Evolutionary conservation across 2,888 invertebrate genomes (phyloP).

Genomic region (Polylopha cassiicola): DNA sequence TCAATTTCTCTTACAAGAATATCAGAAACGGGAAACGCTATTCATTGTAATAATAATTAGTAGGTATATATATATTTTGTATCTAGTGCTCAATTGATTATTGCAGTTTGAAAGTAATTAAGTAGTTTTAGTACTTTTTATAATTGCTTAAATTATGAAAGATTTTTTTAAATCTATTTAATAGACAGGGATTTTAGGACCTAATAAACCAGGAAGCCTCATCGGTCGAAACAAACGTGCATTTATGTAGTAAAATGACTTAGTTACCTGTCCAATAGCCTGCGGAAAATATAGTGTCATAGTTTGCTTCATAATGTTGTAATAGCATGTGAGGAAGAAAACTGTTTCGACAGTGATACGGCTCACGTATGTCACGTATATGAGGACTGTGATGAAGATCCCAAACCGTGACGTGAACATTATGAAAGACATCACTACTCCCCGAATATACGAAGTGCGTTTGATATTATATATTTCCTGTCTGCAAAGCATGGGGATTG

Average conservation of each 20-base stretch:
- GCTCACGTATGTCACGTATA: conserved; percentile 79
- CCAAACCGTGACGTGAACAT: conserved; percentile 82
- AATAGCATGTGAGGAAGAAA: conserved; percentile 84
- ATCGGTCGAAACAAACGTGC: not conserved
- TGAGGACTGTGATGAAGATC: conserved; percentile 81
- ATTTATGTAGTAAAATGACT: not conserved
- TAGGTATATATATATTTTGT: no score
- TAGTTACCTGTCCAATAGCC: conserved; percentile 62
- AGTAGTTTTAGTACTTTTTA: no score
- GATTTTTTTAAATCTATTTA: no score
- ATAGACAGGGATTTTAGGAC: no score
- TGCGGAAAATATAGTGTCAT: conserved; percentile 85
- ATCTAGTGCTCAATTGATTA: no score
- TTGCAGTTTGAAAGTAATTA: no score
- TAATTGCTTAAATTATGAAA: no score
- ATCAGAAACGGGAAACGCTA: no score
- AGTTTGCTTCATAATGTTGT: conserved; percentile 83
- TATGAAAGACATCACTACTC: conserved; percentile 78
- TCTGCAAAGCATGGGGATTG: conserved; percentile 31
- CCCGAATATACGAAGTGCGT: conserved; percentile 75
- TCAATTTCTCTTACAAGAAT: no score
- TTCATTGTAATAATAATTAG: no score
- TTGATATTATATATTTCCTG: conserved; percentile 61
- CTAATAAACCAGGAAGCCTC: no score
- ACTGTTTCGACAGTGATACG: conserved; percentile 83